Conservation (phyloP, 1,140 invertebrate genomes). For the Drosophila dunni region DNA sequence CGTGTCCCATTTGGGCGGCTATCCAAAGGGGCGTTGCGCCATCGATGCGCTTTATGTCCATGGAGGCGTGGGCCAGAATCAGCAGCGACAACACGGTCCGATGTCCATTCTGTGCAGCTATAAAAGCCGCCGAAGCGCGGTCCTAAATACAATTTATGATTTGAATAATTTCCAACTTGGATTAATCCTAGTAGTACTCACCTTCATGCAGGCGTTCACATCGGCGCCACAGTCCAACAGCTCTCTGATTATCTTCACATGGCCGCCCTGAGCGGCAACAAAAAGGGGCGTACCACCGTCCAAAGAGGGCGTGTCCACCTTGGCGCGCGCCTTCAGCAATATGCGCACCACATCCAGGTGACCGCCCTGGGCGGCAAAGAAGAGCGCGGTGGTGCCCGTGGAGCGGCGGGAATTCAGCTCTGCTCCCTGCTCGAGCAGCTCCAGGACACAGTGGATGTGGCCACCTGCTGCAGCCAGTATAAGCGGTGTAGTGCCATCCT, state of each 20-base stretch:
- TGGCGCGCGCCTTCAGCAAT: slow-evolving; percentile 91
- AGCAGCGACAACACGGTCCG: slow-evolving; percentile 89
- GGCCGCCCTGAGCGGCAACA: slow-evolving; percentile 96
- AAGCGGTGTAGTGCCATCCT: slow-evolving; percentile 97
- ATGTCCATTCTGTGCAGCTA: slow-evolving; percentile 96
- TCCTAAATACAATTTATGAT: slow-evolving; percentile 87
- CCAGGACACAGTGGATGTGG: slow-evolving; percentile 93
- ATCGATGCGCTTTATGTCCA: slow-evolving; percentile 90
- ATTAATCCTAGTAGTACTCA: slow-evolving; percentile 72
- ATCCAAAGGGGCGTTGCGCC: slow-evolving; percentile 96
- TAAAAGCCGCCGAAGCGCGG: slow-evolving; percentile 94
- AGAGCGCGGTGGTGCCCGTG: slow-evolving; percentile 95
- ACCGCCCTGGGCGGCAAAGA: slow-evolving; percentile 96
- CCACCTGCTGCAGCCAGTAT: slow-evolving; percentile 95
- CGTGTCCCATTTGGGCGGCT: slow-evolving; percentile 96
- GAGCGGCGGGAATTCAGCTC: slow-evolving; percentile 92
- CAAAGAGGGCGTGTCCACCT: slow-evolving; percentile 93
- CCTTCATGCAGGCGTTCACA: slow-evolving; percentile 94
- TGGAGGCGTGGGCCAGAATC: slow-evolving; percentile 88
- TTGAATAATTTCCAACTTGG: neutral
- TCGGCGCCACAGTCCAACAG: slow-evolving; percentile 92
- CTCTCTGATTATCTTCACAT: slow-evolving; percentile 93
- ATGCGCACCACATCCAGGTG: slow-evolving; percentile 92
- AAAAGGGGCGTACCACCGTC: slow-evolving; percentile 96
- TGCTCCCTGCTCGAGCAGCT: slow-evolving; percentile 95